phyloP scores from a whole-genome alignment of 2,113 vertebrate genomes.

The Procavia capensis region DNA sequence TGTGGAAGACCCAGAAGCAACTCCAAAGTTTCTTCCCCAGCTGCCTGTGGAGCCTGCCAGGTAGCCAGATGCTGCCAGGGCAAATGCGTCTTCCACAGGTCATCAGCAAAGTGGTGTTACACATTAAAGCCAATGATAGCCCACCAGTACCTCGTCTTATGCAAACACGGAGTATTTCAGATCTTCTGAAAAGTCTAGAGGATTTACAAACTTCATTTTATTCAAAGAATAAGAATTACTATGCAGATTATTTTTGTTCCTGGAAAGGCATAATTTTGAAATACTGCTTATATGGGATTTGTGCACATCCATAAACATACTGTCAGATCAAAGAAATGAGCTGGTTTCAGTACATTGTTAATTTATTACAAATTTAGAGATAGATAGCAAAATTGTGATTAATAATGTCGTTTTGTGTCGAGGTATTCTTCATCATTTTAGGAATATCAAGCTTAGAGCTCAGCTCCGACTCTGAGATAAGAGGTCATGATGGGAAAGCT shows the following conservation, averaged over 20 bases:
- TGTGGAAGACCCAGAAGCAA: conserved; percentile 82
- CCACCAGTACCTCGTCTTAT: conserved; percentile 73
- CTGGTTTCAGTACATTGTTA: background rate
- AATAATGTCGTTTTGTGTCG: background rate
- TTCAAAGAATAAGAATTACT: background rate
- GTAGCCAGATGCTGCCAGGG: conserved; percentile 83
- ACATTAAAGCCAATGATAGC: conserved; percentile 40
- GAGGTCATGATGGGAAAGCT: background rate
- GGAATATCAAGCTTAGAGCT: background rate
- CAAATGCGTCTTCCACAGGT: conserved; percentile 74
- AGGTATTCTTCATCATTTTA: background rate
- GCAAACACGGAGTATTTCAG: conserved; percentile 67
- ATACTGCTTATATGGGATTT: background rate
- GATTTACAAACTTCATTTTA: background rate
- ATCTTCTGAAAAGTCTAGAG: conserved; percentile 68
- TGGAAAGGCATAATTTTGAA: background rate
- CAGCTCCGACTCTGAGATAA: background rate
- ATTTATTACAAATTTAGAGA: conserved; percentile 25
- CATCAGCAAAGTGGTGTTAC: conserved; percentile 73
- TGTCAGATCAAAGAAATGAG: background rate
- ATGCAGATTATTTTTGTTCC: background rate
- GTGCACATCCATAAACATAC: background rate
- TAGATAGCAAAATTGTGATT: background rate
- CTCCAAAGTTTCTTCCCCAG: conserved; percentile 83
- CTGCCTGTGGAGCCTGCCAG: conserved; percentile 78